Conservation (phyloP, 2,113 vertebrate species). For the Syngnathus scovelli region DNA sequence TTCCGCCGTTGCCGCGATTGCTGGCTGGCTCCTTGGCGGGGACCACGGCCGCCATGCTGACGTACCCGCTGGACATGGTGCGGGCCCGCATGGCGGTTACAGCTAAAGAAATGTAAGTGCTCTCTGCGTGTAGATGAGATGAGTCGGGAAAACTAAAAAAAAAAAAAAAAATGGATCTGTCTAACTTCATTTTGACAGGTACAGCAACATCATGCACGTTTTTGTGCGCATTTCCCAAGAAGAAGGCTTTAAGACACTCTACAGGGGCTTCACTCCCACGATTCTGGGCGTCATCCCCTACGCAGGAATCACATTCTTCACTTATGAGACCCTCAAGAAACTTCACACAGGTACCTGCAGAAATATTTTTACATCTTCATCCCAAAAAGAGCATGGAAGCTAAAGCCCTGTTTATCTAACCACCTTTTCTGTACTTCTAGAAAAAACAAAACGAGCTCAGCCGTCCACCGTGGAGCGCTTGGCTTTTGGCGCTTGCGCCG, state of each 20-base stretch:
- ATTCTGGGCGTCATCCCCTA: slow-evolving; percentile 93
- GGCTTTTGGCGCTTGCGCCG: slow-evolving; percentile 88
- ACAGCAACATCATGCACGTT: slow-evolving; percentile 92
- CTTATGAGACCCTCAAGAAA: slow-evolving; percentile 91
- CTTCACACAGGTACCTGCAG: slow-evolving; percentile 79
- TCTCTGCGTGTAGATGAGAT: not conserved
- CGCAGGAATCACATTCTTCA: slow-evolving; percentile 94
- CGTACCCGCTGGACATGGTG: slow-evolving; percentile 93
- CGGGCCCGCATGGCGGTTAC: slow-evolving; percentile 98
- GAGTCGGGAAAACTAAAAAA: too few relatives aligned
- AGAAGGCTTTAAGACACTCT: slow-evolving; percentile 86
- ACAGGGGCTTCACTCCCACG: slow-evolving; percentile 87
- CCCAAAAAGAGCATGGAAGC: not conserved
- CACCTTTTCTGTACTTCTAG: slow-evolving; percentile 49
- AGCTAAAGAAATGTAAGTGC: slow-evolving; percentile 89
- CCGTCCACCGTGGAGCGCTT: slow-evolving; percentile 84
- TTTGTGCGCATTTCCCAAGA: slow-evolving; percentile 91
- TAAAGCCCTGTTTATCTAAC: not conserved
- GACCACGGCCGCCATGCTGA: slow-evolving; percentile 85
- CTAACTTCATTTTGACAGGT: slow-evolving; percentile 74
- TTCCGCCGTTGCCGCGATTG: slow-evolving; percentile 87
- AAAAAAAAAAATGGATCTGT: too few relatives aligned
- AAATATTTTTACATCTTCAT: not conserved
- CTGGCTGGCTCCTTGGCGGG: slow-evolving; percentile 90
- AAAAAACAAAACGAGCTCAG: slow-evolving; percentile 76